These are phyloP conservation scores for Morpho deidamia DNA, from an alignment of 2,888 invertebrate genomes.

Conservation along the genomic window DNA sequence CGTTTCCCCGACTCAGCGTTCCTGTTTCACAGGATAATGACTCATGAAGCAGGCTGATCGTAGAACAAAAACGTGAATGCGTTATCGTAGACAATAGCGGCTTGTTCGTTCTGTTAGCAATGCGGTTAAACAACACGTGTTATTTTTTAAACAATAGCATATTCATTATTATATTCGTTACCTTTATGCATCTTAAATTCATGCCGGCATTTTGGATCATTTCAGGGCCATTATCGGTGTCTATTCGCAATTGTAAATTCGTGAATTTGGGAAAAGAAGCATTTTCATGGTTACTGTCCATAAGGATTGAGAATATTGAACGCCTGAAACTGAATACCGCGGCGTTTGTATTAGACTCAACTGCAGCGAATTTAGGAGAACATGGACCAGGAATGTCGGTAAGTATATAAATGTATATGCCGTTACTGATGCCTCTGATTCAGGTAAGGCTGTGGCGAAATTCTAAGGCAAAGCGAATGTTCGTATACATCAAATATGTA, in stretches of 20 bases:
- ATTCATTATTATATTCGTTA: not conserved
- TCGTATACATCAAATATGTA: not conserved
- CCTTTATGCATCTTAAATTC: constrained; percentile 6
- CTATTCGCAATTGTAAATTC: constrained; percentile 75
- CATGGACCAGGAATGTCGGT: constrained; percentile 81
- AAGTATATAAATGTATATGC: constrained; percentile 34
- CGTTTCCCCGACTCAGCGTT: constrained; percentile 61
- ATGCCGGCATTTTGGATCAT: constrained; percentile 24
- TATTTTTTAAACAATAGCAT: constrained; percentile 1
- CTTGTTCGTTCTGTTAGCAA: constrained; percentile 27
- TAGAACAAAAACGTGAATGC: constrained; percentile 42
- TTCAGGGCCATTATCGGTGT: constrained; percentile 80
- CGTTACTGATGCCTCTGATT: not conserved
- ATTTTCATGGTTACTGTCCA: constrained; percentile 82
- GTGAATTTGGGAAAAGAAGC: constrained; percentile 80
- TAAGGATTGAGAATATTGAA: constrained; percentile 77
- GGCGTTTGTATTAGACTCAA: constrained; percentile 80
- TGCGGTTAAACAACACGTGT: constrained; percentile 13
- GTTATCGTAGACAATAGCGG: constrained; percentile 37
- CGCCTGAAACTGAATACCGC: constrained; percentile 76
- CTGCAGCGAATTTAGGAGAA: constrained; percentile 78
- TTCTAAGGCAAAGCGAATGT: constrained; percentile 11
- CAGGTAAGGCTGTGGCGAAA: constrained; percentile 3
- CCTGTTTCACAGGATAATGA: constrained; percentile 69
- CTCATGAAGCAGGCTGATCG: constrained; percentile 47